These are phyloP conservation scores for Drosophila ananassae DNA, from an alignment of 1,140 invertebrate genomes.

Conservation along the genomic window DNA sequence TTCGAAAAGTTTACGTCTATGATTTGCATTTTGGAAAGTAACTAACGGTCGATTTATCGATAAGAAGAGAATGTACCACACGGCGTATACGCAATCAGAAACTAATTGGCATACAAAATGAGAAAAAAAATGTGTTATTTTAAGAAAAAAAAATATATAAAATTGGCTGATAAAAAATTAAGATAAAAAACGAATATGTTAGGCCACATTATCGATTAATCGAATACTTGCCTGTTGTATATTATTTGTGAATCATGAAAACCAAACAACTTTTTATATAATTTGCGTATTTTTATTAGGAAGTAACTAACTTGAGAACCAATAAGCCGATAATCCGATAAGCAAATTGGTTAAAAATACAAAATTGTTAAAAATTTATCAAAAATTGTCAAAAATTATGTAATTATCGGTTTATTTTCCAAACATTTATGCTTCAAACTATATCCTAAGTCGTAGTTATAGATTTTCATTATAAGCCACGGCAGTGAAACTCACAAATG, in stretches of 20 bases:
- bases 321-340: conserved; percentile 25
- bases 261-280: conserved; percentile 23
- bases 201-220: conserved; percentile 36
- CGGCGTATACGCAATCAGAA: conserved; percentile 4
- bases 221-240: conserved; percentile 35
- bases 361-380: not conserved
- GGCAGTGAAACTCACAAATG: conserved; percentile 66
- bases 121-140: conserved; percentile 21
- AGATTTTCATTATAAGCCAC: conserved; percentile 30
- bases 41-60: conserved; percentile 70
- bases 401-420: conserved; percentile 64
- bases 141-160: not conserved
- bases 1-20: conserved; percentile 51
- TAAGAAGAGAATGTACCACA: conserved; percentile 51
- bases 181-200: not conserved
- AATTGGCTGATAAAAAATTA: conserved; percentile 34
- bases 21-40: conserved; percentile 70
- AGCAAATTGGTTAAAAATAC: not conserved
- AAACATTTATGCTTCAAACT: conserved; percentile 3
- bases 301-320: conserved; percentile 21
- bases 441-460: conserved; percentile 43
- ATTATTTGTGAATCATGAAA: conserved; percentile 20
- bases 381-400: not conserved
- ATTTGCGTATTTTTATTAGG: conserved; percentile 29
- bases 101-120: conserved; percentile 54